Evolutionary conservation across 2,797 vertebrate genomes (phyloP).

Genomic region (Acomys russatus): DNA sequence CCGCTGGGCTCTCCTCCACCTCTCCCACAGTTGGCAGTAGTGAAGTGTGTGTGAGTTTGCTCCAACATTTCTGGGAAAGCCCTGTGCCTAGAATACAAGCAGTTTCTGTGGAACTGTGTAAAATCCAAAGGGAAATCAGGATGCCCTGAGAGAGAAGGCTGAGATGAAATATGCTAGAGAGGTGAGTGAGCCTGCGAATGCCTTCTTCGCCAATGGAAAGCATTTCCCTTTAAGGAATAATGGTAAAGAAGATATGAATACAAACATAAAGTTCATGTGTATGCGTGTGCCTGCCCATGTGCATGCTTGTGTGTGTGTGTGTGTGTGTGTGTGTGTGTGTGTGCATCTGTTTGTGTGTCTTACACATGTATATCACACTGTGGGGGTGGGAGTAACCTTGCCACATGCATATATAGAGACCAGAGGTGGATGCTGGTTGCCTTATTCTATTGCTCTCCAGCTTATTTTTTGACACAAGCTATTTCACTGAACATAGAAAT

Average conservation of each 20-base stretch:
- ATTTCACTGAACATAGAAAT: not conserved
- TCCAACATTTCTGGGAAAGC: constrained; percentile 12
- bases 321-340: not conserved
- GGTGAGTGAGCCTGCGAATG: not conserved
- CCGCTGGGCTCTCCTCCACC: not conserved
- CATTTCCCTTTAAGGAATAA: not conserved
- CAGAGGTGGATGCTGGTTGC: not conserved
- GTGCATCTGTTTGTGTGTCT: not conserved
- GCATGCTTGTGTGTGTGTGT: not conserved
- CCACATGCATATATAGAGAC: not conserved
- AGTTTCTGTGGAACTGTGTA: not conserved
- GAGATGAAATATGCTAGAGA: not conserved
- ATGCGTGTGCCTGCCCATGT: too few species aligned
- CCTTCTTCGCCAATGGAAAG: not conserved
- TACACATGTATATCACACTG: not conserved
- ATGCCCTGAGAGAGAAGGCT: not conserved
- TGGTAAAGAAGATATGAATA: not conserved
- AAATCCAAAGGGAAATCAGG: constrained; percentile 26
- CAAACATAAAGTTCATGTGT: not conserved
- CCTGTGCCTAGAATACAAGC: not conserved
- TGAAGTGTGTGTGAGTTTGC: not conserved
- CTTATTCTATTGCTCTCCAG: not conserved
- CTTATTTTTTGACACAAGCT: not conserved
- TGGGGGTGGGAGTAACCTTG: not conserved
- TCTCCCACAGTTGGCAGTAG: not conserved